phyloP scores from a whole-genome alignment of 2,888 invertebrate species.

The Folsomia manolachei region DNA sequence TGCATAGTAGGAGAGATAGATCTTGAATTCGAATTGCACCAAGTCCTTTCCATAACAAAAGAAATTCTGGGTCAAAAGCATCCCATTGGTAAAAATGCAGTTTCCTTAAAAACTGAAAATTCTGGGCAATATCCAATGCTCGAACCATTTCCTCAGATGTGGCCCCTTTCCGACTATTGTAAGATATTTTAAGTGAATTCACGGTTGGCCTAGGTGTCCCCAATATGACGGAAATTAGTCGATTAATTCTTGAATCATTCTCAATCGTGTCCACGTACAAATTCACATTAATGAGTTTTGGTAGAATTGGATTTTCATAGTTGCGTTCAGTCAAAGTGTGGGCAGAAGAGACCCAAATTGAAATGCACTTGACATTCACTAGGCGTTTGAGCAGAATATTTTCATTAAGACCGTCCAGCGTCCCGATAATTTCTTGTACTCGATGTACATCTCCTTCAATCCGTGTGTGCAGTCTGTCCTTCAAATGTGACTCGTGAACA shows the following conservation, averaged over 20 bases:
- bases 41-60: constrained; percentile 23
- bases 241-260: background rate
- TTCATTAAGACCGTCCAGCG: constrained; percentile 32
- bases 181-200: constrained; percentile 34
- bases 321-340: constrained; percentile 20
- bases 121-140: constrained; percentile 26
- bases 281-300: constrained; percentile 23
- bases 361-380: constrained; percentile 29
- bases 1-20: constrained; percentile 28
- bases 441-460: background rate
- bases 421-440: constrained; percentile 29
- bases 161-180: constrained; percentile 26
- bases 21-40: constrained; percentile 24
- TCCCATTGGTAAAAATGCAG: constrained; percentile 37
- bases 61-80: constrained; percentile 36
- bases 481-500: constrained; percentile 29
- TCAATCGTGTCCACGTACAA: constrained; percentile 27
- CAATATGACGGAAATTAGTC: constrained; percentile 7
- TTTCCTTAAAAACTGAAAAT: constrained; percentile 31
- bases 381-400: constrained; percentile 23
- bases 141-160: constrained; percentile 24
- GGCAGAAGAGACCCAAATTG: constrained; percentile 28
- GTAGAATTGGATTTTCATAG: constrained; percentile 18
- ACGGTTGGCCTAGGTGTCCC: constrained; percentile 20
- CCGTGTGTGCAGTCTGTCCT: constrained; percentile 15